These are phyloP conservation scores for Xenopus petersii DNA, from an alignment of 2,797 vertebrate genomes.

Conservation along the genomic window DNA sequence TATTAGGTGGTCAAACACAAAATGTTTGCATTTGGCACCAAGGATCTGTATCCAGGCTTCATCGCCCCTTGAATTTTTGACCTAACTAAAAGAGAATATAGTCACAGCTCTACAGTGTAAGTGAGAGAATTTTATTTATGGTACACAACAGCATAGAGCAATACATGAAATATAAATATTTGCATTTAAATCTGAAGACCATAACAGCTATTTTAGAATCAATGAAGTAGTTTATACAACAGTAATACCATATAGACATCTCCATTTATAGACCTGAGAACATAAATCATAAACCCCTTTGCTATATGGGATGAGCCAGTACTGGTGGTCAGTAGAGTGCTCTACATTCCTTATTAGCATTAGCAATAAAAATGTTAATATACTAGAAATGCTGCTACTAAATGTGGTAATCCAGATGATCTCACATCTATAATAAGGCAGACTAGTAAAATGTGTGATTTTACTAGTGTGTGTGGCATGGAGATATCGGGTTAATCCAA, in stretches of 20 bases:
- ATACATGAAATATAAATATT: conserved; percentile 33
- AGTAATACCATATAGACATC: background rate
- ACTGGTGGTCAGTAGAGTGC: too few species aligned
- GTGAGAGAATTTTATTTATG: conserved; percentile 43
- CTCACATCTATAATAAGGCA: too few species aligned
- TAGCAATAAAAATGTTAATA: too few species aligned
- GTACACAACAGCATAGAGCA: conserved; percentile 6
- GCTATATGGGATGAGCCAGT: too few species aligned
- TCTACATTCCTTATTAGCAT: too few species aligned
- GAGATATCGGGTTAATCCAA: too few species aligned
- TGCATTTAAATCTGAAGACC: conserved; percentile 6
- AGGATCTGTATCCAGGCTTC: conserved; percentile 32
- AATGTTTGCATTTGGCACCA: conserved; percentile 17
- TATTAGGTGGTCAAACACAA: conserved; percentile 10
- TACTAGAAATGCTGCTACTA: too few species aligned
- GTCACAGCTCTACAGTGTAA: conserved; percentile 3
- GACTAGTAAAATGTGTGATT: too few species aligned
- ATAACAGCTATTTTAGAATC: conserved; percentile 9
- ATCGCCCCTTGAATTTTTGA: conserved; percentile 48
- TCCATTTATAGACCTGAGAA: too few species aligned
- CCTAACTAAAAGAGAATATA: conserved; percentile 40
- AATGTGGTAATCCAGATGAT: too few species aligned
- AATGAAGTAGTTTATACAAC: conserved; percentile 1
- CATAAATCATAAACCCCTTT: too few species aligned
- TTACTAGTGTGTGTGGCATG: too few species aligned